Percentiles rank a stretch among this genome's conserved stretches.
Evolutionary conservation across 2,888 invertebrate species (phyloP).

Genomic region (Morinoia aosen): DNA sequence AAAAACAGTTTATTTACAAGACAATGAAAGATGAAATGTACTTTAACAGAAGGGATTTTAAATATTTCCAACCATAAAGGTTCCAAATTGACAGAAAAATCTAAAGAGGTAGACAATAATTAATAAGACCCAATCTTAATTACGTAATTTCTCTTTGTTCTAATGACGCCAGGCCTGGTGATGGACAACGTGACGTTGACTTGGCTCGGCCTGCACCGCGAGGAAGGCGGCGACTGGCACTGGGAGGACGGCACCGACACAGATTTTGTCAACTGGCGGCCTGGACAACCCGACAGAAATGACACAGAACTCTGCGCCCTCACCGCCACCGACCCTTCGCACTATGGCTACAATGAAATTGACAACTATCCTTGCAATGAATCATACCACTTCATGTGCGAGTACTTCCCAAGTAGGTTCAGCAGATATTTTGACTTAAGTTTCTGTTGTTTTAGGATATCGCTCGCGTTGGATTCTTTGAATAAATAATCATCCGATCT

Average conservation of each 20-base stretch:
- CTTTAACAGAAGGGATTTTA: too few species aligned
- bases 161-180: neutral
- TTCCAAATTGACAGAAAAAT: too few species aligned
- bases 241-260: conserved; percentile 29
- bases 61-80: too few species aligned
- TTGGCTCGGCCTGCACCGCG: conserved; percentile 31
- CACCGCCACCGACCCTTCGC: neutral
- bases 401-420: conserved; percentile 38
- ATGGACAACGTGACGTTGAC: neutral
- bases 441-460: too few species aligned
- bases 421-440: neutral
- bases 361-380: conserved; percentile 38
- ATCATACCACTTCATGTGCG: conserved; percentile 6
- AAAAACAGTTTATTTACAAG: too few species aligned
- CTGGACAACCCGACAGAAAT: conserved; percentile 33
- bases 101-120: too few species aligned
- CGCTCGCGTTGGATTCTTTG: too few species aligned
- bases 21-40: too few species aligned
- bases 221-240: neutral
- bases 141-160: too few species aligned
- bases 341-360: neutral
- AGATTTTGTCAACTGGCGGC: conserved; percentile 9
- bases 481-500: too few species aligned
- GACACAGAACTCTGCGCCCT: conserved; percentile 36
- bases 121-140: too few species aligned